phyloP scores from a whole-genome alignment of 2,888 invertebrate genomes.

The Drosophila paracracens region DNA sequence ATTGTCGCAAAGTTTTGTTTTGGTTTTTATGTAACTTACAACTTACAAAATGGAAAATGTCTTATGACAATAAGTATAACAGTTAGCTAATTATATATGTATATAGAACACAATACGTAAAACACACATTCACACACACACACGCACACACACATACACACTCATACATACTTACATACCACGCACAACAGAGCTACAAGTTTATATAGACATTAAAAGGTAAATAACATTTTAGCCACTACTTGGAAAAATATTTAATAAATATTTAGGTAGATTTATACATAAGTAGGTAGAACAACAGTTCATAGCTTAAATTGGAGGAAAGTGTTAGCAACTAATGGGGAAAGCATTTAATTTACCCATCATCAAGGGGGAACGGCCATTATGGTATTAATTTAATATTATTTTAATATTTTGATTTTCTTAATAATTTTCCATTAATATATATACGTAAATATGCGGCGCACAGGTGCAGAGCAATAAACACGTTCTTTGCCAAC shows the following conservation, averaged over 20 bases:
- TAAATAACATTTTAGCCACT: slow-evolving; percentile 75
- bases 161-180: slow-evolving; percentile 53
- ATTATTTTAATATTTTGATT: slow-evolving; percentile 6
- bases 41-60: slow-evolving; percentile 75
- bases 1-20: slow-evolving; percentile 66
- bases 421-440: background rate
- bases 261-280: slow-evolving; percentile 31
- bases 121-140: slow-evolving; percentile 42
- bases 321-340: slow-evolving; percentile 21
- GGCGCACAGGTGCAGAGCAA: slow-evolving; percentile 14
- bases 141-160: slow-evolving; percentile 36
- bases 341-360: slow-evolving; percentile 9
- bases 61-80: slow-evolving; percentile 62
- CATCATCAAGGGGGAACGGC: background rate
- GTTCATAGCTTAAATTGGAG: slow-evolving; percentile 39
- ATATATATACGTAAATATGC: slow-evolving; percentile 1
- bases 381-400: background rate
- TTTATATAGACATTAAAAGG: slow-evolving; percentile 73
- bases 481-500: slow-evolving; percentile 10
- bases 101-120: slow-evolving; percentile 51
- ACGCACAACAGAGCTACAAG: slow-evolving; percentile 66
- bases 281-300: slow-evolving; percentile 25
- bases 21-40: slow-evolving; percentile 66
- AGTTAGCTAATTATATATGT: slow-evolving; percentile 66
- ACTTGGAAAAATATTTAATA: slow-evolving; percentile 61